Evolutionary conservation across 2,888 invertebrate species (phyloP).

Genomic region (Chydorus sphaericus): DNA sequence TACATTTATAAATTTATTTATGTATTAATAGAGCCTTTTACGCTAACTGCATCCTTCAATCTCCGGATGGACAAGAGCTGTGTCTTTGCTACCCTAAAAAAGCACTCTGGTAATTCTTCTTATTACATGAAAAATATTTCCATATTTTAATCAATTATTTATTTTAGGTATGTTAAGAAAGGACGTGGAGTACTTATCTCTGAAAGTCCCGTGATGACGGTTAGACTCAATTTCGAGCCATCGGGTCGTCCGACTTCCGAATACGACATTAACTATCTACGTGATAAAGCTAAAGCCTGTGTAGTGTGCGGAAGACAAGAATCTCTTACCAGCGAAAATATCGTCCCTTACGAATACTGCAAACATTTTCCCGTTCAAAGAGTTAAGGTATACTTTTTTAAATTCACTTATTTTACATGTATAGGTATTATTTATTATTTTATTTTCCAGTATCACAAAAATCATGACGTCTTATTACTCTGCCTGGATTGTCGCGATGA

Average conservation of each 20-base stretch:
- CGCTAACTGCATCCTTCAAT: slow-evolving; percentile 59
- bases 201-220: slow-evolving; percentile 44
- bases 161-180: slow-evolving; percentile 30
- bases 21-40: slow-evolving; percentile 49
- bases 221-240: slow-evolving; percentile 61
- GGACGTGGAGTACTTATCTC: slow-evolving; percentile 31
- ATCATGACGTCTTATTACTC: slow-evolving; percentile 61
- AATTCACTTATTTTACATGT: too few species aligned
- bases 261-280: slow-evolving; percentile 54
- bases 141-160: neutral
- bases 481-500: slow-evolving; percentile 54
- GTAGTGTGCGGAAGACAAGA: slow-evolving; percentile 59
- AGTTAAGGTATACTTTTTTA: slow-evolving; percentile 16
- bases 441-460: slow-evolving; percentile 64
- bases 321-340: slow-evolving; percentile 56
- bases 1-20: slow-evolving; percentile 22
- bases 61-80: slow-evolving; percentile 59
- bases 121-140: neutral
- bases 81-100: slow-evolving; percentile 61
- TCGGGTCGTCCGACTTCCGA: slow-evolving; percentile 52
- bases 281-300: slow-evolving; percentile 55
- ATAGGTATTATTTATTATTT: slow-evolving; percentile 28
- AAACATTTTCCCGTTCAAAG: slow-evolving; percentile 50
- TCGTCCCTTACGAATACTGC: slow-evolving; percentile 66
- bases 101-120: slow-evolving; percentile 65